Evolutionary conservation across 2,888 invertebrate genomes (phyloP), one percentile per base, ranked within the genome.

Genomic region (Pterostichus niger): DNA sequence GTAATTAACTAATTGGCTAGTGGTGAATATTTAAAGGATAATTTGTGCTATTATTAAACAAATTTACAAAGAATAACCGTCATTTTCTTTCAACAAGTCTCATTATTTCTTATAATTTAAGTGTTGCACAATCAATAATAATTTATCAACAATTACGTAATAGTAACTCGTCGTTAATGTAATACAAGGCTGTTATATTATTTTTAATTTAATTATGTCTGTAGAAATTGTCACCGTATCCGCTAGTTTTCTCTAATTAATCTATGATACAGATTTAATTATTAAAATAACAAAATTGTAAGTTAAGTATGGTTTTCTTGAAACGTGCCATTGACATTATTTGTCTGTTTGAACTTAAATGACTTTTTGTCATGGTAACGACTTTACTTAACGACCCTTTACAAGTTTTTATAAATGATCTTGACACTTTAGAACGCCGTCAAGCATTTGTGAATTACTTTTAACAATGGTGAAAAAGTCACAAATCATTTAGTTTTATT

Each of bases 161-260:
- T 35, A 24, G 4, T 24, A 11, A 59, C 35, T 33, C 64, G 64
- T 35, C 33, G 1, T 31, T 64, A 64, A 35, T n/a, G 2, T 35
- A 13, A 6, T 64, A 64, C 64, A 64, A 64, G 64, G 64, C 13
- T 64, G 49, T 64, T 64, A 33, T n/a, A 64, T 64, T 64, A 64
- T 64, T 64, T 64, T 64, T n/a, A 40, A 64, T 64, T 13, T 64
- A 64, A 64, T 64, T 64, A 64, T 49, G 1, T 13, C 35, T 33
- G 24, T 17, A 64, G 64, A 35, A 64, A 64, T 64, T 64, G 64
- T 64, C 64, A 2, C 33, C 11, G 13, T 35, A 64, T 64, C 64
- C 64, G n/a, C 35, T 64, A 6, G 11, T 64, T 64, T 64, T 64
- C 64, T 13, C 64, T 64, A 64, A 64, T 64, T 64, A 64, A 64